A percentile compares a stretch with the other conserved stretches of the same genome.
Conservation (phyloP, 2,888 invertebrate genomes). For the Oligia strigilis region DNA sequence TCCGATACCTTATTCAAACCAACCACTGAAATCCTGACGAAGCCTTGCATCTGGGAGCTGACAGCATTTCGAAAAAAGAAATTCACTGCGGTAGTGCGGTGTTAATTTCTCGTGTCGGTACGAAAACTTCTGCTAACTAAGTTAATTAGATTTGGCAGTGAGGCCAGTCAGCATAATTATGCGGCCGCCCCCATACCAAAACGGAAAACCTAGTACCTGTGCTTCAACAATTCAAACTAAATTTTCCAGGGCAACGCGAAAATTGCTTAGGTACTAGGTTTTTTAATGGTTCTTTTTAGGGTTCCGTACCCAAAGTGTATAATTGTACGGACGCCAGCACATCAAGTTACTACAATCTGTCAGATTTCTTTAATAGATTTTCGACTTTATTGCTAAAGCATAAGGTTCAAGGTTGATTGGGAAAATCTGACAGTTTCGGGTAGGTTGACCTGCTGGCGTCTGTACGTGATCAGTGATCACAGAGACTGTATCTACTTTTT, state of each 20-base stretch:
- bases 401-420: too few relatives aligned
- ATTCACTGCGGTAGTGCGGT: background rate
- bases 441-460: too few relatives aligned
- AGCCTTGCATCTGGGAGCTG: background rate
- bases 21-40: background rate
- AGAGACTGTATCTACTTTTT: too few relatives aligned
- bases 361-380: too few relatives aligned
- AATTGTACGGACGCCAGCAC: too few relatives aligned
- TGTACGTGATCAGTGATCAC: too few relatives aligned
- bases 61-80: background rate
- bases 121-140: background rate
- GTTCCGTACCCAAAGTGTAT: too few relatives aligned
- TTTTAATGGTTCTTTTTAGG: background rate
- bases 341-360: too few relatives aligned
- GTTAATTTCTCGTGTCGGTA: background rate
- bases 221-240: background rate
- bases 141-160: background rate
- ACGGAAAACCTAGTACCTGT: background rate
- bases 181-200: background rate
- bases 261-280: background rate
- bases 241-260: background rate
- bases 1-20: background rate
- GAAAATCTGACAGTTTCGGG: too few relatives aligned
- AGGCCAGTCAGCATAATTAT: background rate
- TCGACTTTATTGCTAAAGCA: too few relatives aligned